Evolutionary conservation across 2,888 invertebrate genomes (phyloP).

Genomic region (Apamea crenata): DNA sequence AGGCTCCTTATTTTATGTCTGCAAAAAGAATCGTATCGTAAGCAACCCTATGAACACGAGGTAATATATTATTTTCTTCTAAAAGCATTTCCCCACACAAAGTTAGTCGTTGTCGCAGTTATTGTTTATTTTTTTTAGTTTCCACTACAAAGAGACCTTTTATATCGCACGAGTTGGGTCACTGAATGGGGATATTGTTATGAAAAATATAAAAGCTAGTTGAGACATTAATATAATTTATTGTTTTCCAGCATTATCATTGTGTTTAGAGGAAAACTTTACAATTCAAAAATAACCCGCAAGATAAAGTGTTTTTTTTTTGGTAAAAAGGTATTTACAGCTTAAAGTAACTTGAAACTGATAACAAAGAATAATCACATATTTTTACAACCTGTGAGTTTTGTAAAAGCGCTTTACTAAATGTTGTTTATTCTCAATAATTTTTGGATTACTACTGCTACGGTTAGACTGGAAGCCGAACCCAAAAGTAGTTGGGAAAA

Average conservation of each 20-base stretch:
- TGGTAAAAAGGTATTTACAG: not conserved
- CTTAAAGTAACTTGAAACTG: not conserved
- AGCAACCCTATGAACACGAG: slow-evolving; percentile 32
- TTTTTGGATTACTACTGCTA: not conserved
- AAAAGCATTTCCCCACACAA: slow-evolving; percentile 61
- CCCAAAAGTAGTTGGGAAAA: not conserved
- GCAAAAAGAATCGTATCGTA: slow-evolving; percentile 7
- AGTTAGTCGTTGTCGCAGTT: slow-evolving; percentile 55
- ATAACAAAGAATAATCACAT: too few species aligned
- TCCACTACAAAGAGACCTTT: slow-evolving; percentile 49
- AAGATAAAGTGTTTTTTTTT: too few species aligned
- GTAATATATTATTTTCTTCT: slow-evolving; percentile 56
- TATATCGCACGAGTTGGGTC: slow-evolving; percentile 53
- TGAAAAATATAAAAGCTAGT: slow-evolving; percentile 48
- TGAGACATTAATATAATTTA: slow-evolving; percentile 47
- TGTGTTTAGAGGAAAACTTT: not conserved
- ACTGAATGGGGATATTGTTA: slow-evolving; percentile 50
- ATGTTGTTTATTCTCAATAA: not conserved
- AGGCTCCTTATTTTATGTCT: slow-evolving; percentile 6
- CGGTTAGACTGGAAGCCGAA: not conserved
- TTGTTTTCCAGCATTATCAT: slow-evolving; percentile 30
- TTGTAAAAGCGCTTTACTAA: not conserved
- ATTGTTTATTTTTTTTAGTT: slow-evolving; percentile 61
- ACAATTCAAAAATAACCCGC: not conserved
- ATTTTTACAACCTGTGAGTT: not conserved